phyloP scores from a whole-genome alignment of 2,797 vertebrate genomes.

The Emys orbicularis region DNA sequence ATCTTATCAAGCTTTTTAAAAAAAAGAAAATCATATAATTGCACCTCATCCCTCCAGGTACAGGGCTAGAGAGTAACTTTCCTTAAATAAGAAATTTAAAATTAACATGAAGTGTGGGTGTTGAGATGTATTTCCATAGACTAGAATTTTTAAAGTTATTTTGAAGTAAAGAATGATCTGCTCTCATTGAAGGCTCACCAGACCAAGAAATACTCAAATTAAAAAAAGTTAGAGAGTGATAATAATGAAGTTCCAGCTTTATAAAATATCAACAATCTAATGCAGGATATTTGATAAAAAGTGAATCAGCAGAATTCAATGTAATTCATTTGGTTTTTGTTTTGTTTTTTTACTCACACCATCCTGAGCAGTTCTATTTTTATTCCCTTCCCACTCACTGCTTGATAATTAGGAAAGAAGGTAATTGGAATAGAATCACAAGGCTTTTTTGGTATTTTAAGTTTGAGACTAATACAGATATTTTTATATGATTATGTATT shows the following conservation, averaged over 20 bases:
- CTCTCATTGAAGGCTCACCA: background rate
- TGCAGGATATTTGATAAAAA: background rate
- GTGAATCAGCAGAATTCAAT: background rate
- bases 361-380: background rate
- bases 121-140: background rate
- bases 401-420: background rate
- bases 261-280: background rate
- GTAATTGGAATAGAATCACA: background rate
- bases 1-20: background rate
- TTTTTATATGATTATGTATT: constrained; percentile 19
- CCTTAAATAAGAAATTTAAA: background rate
- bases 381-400: background rate
- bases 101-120: background rate
- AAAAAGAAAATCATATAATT: background rate
- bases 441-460: background rate
- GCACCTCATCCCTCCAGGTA: background rate
- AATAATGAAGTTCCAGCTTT: background rate
- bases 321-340: background rate
- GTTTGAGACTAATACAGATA: background rate
- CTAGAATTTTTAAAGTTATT: background rate
- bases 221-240: background rate
- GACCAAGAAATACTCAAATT: background rate
- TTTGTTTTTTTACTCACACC: background rate
- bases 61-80: background rate
- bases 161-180: background rate